Evolutionary conservation across 2,113 vertebrate genomes (phyloP).

Genomic region (Coptodon rendalli): DNA sequence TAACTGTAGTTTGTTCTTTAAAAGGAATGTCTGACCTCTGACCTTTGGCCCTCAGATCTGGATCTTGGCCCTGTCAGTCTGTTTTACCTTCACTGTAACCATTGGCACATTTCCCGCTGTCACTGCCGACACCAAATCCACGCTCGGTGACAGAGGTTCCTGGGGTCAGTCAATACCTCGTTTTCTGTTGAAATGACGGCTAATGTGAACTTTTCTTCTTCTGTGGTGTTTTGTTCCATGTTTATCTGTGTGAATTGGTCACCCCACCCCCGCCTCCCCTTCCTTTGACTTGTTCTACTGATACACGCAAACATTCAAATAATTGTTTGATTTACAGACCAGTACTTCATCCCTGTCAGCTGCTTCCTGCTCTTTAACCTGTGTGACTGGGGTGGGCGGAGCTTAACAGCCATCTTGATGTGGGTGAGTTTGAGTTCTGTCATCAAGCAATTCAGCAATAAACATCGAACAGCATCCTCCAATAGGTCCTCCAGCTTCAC

Average conservation of each 20-base stretch:
- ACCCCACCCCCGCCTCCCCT: not conserved
- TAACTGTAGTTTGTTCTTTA: not conserved
- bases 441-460: not conserved
- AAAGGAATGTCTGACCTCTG: not conserved
- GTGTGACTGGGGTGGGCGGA: slow-evolving; percentile 87
- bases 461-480: not conserved
- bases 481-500: not conserved
- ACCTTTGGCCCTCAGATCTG: slow-evolving; percentile 74
- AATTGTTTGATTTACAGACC: slow-evolving; percentile 49
- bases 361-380: slow-evolving; percentile 93
- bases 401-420: slow-evolving; percentile 80
- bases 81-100: slow-evolving; percentile 85
- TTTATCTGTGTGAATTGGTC: not conserved
- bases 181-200: not conserved
- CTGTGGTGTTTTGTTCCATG: not conserved
- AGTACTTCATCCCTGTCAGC: slow-evolving; percentile 84
- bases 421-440: slow-evolving; percentile 78
- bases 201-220: not conserved
- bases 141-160: slow-evolving; percentile 35
- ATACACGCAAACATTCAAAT: not conserved
- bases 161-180: slow-evolving; percentile 50
- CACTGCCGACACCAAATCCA: slow-evolving; percentile 71
- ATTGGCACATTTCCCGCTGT: slow-evolving; percentile 85
- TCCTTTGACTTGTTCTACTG: not conserved
- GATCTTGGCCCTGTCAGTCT: slow-evolving; percentile 80